Base-by-base conservation (phyloP, 2,888 invertebrate species). In the Bombyx huttoni region DNA sequence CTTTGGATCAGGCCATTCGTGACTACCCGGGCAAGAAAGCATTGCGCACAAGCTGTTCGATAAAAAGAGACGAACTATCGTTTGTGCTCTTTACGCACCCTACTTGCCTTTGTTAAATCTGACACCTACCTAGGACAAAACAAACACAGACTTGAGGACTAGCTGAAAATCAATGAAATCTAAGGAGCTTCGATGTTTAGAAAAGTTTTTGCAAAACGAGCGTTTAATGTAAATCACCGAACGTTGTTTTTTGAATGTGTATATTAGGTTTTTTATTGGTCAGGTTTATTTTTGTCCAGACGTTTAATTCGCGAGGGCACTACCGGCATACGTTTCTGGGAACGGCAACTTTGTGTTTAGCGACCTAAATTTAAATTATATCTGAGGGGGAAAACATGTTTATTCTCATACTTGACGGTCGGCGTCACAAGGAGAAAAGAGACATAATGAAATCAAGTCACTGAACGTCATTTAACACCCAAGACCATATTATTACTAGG, bases 81-180 rank as follows among this genome's bases (percentile, higher is more conserved):
- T 3, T 40, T 40, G 40, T 40, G 12, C 40, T 40, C 40, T 40
- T 40, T 47, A 46, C 34, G 7, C 50, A 46, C 34, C 13, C 10
- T 8, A 34, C 34, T 34, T 51, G 12, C 34, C 34, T 46, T 50
- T 35, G 46, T 51, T 13, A 13, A 34, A 34, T 13, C 46, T 47
- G 46, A 46, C 50, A 50, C 13, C 46, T 49, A 52, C 12, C 50
- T 50, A 52, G 46, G 34, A 9, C 47, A 7, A 46, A 47, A 3
- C 47, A 6, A 34, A 14, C 47, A 9, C 47, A 34, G 47, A 34
- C 13, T 13, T 6, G 34, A 13, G 13, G 34, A 34, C n/a, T 48
- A 35, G 10, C 52, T 49, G 24, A 50, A 52, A 50, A 52, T 52
- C 52, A 50, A 52, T 52, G 48, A 50, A 47, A 50, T 50, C 47